Evolutionary conservation across 2,113 vertebrate species (phyloP).

Genomic region (Alaudala cheleensis): DNA sequence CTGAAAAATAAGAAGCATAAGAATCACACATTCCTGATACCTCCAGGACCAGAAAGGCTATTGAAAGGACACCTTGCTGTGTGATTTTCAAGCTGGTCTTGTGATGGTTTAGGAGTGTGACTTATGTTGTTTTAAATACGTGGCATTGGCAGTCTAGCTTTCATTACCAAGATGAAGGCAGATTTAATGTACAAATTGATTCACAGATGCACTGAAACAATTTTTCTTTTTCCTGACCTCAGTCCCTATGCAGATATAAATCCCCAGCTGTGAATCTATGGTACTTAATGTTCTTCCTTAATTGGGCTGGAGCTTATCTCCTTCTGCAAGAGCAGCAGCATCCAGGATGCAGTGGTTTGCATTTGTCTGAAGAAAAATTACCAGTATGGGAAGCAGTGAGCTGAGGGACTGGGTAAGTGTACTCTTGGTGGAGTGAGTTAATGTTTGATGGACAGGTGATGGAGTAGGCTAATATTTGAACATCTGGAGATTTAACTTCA

Average conservation of each 20-base stretch:
- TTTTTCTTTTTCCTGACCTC: conserved; percentile 20
- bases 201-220: neutral
- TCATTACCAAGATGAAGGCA: conserved; percentile 12
- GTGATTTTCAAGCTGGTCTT: neutral
- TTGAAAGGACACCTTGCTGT: neutral
- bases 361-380: neutral
- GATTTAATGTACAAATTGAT: conserved; percentile 20
- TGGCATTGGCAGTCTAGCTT: neutral
- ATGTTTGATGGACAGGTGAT: conserved; percentile 61
- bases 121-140: neutral
- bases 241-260: conserved; percentile 1
- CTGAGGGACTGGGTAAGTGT: neutral
- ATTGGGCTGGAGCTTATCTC: neutral
- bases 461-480: conserved; percentile 66
- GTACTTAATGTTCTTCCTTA: neutral
- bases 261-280: neutral
- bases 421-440: conserved; percentile 50
- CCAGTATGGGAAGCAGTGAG: neutral
- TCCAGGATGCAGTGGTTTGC: neutral
- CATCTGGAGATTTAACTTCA: conserved; percentile 48
- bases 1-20: neutral
- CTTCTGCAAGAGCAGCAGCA: neutral
- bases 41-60: neutral
- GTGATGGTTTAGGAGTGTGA: neutral
- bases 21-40: neutral